Conservation (phyloP, 1,140 invertebrate genomes). For the Listronotus bonariensis region DNA sequence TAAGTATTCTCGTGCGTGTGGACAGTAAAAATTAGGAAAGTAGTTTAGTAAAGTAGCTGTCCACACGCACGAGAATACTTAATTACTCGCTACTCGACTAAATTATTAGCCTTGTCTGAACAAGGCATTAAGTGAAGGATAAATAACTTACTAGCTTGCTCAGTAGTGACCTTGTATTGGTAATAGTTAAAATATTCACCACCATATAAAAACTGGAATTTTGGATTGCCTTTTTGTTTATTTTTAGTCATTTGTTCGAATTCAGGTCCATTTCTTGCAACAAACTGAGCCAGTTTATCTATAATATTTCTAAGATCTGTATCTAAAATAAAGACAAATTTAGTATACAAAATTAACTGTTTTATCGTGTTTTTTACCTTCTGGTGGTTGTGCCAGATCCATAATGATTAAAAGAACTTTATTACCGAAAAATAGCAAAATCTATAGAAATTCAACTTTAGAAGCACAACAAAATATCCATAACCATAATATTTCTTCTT, state of each 20-base stretch:
- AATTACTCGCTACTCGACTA: too few relatives aligned
- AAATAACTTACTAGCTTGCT: slow-evolving; percentile 78
- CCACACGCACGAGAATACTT: too few relatives aligned
- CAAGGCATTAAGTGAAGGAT: too few relatives aligned
- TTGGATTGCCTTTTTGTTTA: slow-evolving; percentile 96
- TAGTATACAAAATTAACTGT: background rate
- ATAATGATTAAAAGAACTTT: too few relatives aligned
- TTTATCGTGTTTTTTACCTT: background rate
- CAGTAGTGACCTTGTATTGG: slow-evolving; percentile 90
- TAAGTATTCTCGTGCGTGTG: too few relatives aligned
- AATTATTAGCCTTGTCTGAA: too few relatives aligned
- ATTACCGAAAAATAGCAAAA: background rate
- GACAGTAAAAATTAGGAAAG: too few relatives aligned
- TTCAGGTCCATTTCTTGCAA: slow-evolving; percentile 96
- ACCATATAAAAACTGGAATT: slow-evolving; percentile 95
- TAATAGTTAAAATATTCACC: slow-evolving; percentile 96
- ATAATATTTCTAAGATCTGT: slow-evolving; percentile 94
- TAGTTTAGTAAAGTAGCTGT: too few relatives aligned
- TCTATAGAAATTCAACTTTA: too few relatives aligned
- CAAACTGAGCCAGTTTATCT: slow-evolving; percentile 97
- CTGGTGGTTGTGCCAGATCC: too few relatives aligned
- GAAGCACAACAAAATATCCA: too few relatives aligned
- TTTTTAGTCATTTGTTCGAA: slow-evolving; percentile 98
- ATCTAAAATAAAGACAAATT: slow-evolving; percentile 63
- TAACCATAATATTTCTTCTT: too few relatives aligned